Evolutionary conservation across 2,113 vertebrate species (phyloP), one percentile per base, ranked within the genome.

Genomic region (Octodon degus): DNA sequence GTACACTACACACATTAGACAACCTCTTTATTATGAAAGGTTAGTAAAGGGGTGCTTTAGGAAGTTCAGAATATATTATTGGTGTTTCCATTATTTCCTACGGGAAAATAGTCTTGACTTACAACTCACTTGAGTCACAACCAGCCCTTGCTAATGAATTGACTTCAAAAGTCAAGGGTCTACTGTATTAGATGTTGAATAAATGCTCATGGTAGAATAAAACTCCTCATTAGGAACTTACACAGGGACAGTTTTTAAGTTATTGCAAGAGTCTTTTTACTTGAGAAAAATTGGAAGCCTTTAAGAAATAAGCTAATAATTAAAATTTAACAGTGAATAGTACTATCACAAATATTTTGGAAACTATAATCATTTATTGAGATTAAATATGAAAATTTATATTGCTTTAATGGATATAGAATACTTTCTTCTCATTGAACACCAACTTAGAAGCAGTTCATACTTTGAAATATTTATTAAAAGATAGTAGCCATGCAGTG

Each of bases 351-450:
- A 85, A 60, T 19, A 93, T 40, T 70, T 85, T 91, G 20, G 17
- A 37, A 85, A 89, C 53, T 74, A 2, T 53, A 94, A 24, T 32
- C 50, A 76, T 87, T 62, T 91, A 86, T 93, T 87, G 43, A 79
- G 50, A 70, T 20, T 30, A 72, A 47, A 89, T 70, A 68, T 89
- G 30, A 27, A 77, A 82, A 89, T 55, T 53, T 77, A 25, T 4
- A 32, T 43, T 88, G 0, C 37, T 91, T 43, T 53, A 86, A 82
- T 86, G 60, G 1, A 83, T 62, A 10, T 82, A 12, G n/a, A 85
- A 65, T 79, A 65, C 17, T 84, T 94, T 89, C 65, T 77, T 91
- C 34, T 89, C 24, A 72, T 90, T 86, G 53, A 4, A 92, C 43
- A 67, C 32, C 25, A 76, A 76, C 43, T 86, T 68, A 79, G 50